Evolutionary conservation across 2,797 vertebrate species (phyloP).

Genomic region (Spatula clypeata): DNA sequence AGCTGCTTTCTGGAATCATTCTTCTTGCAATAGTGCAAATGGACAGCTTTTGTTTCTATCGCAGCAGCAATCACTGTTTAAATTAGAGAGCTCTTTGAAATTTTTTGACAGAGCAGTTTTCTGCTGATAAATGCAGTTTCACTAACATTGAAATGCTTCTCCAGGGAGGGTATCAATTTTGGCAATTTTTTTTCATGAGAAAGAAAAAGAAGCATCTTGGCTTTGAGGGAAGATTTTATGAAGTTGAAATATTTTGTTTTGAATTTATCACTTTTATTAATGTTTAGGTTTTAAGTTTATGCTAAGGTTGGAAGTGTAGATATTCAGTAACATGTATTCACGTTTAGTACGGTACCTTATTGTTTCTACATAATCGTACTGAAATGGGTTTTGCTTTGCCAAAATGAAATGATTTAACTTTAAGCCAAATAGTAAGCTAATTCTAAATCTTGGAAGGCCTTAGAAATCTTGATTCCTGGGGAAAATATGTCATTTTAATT

Average conservation of each 20-base stretch:
- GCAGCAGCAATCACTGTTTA: background rate
- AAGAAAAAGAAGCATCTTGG: background rate
- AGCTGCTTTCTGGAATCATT: constrained; percentile 71
- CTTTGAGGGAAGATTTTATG: background rate
- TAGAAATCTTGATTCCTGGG: background rate
- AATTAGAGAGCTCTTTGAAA: constrained; percentile 7
- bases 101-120: background rate
- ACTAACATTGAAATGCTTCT: constrained; percentile 6
- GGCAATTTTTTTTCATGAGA: background rate
- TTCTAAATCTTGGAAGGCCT: background rate
- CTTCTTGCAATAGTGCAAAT: constrained; percentile 55
- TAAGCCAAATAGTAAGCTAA: background rate
- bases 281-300: background rate
- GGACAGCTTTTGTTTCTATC: constrained; percentile 29
- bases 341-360: background rate
- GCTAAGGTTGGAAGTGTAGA: background rate
- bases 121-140: constrained; percentile 15
- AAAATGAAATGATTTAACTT: background rate
- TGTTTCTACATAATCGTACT: background rate
- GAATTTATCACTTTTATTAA: background rate
- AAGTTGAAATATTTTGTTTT: background rate
- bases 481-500: background rate
- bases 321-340: background rate
- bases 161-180: background rate
- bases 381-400: background rate